These are phyloP conservation scores for Propsilocerus akamusi DNA, from an alignment of 1,140 invertebrate genomes.

Conservation along the genomic window DNA sequence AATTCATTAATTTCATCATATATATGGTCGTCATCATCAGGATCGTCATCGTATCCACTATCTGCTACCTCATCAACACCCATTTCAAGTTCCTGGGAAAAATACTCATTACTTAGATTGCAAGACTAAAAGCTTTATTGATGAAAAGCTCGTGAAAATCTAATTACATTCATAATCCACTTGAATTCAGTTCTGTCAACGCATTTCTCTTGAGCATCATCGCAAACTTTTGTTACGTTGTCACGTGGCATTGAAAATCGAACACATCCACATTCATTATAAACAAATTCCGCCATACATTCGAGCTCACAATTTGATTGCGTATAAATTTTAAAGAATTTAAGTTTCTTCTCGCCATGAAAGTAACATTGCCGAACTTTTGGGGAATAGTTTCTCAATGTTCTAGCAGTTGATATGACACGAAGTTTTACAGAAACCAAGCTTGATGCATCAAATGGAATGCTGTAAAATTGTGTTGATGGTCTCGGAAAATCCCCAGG, in stretches of 20 bases:
- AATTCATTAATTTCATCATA: slow-evolving; percentile 15
- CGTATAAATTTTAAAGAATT: slow-evolving; percentile 37
- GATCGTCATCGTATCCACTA: slow-evolving; percentile 20
- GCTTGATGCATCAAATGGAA: slow-evolving; percentile 32
- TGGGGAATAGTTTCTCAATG: slow-evolving; percentile 26
- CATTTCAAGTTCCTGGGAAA: no score
- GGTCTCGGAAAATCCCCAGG: slow-evolving; percentile 34
- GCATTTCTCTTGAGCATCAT: slow-evolving; percentile 8
- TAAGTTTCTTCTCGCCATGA: slow-evolving; percentile 29
- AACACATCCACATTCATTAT: slow-evolving; percentile 33
- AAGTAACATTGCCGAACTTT: slow-evolving; percentile 35
- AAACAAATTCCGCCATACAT: slow-evolving; percentile 41
- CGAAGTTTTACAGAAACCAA: slow-evolving; percentile 32
- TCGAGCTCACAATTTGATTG: slow-evolving; percentile 42
- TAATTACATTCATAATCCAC: no score
- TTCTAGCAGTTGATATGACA: slow-evolving; percentile 36
- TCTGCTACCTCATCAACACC: slow-evolving; percentile 24
- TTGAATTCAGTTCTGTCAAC: no score
- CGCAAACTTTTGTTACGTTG: slow-evolving; percentile 16
- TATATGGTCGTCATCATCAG: slow-evolving; percentile 22
- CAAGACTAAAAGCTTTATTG: no score
- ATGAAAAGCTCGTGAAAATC: no score
- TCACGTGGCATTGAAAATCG: slow-evolving; percentile 45
- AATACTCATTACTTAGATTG: no score
- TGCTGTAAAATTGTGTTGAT: slow-evolving; percentile 30